Percentiles rank a stretch among this genome's conserved stretches.
Evolutionary conservation across 1,140 invertebrate species (phyloP).

Genomic region (Acromyrmex heyeri): DNA sequence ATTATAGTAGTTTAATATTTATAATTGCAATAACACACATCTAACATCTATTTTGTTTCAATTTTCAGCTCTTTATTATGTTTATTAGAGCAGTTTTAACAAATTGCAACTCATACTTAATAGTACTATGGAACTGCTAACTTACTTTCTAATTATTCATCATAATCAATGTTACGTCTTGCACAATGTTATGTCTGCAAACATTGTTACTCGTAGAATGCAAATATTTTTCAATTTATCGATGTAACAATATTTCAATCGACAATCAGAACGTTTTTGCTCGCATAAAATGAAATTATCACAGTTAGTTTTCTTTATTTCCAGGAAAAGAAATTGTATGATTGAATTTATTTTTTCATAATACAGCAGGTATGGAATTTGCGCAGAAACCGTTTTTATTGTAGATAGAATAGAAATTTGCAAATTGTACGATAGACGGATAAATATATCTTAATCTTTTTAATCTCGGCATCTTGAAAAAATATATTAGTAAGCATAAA

Average conservation of each 20-base stretch:
- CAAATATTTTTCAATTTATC: constrained; percentile 30
- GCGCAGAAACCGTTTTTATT: neutral
- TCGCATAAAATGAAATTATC: constrained; percentile 25
- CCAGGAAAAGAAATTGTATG: constrained; percentile 21
- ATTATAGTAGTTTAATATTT: neutral
- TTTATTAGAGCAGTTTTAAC: neutral
- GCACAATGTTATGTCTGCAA: neutral
- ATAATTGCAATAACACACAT: neutral
- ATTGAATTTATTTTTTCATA: constrained; percentile 48
- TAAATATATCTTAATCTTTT: neutral
- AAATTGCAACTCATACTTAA: constrained; percentile 15
- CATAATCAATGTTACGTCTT: constrained; percentile 5
- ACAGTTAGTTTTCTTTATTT: neutral
- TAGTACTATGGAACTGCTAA: constrained; percentile 13
- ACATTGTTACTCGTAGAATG: constrained; percentile 19
- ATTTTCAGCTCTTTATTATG: neutral
- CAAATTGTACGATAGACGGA: neutral
- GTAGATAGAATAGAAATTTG: neutral
- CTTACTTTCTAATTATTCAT: constrained; percentile 36
- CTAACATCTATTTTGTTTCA: neutral
- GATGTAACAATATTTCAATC: neutral
- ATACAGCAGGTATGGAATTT: constrained; percentile 27
- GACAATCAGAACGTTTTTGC: neutral
- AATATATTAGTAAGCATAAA: neutral
- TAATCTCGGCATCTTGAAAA: neutral